Conservation (phyloP, 2,113 vertebrate species). For the Pholis gunnellus region DNA sequence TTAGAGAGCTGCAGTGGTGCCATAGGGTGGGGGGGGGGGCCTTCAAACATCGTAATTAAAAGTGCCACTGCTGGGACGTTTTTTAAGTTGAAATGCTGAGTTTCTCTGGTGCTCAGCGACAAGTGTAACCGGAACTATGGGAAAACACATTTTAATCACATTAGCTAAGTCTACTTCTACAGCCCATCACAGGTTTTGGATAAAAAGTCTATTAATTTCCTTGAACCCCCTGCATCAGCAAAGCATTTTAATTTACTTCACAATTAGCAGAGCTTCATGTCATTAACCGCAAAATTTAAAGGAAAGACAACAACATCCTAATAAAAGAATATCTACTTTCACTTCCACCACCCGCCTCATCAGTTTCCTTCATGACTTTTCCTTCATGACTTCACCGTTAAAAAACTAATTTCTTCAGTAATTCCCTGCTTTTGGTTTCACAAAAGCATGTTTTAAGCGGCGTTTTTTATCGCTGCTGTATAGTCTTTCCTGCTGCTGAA, state of each 20-base stretch:
- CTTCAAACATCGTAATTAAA: constrained; percentile 74
- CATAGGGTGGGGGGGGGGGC: constrained; percentile 16
- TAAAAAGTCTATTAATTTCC: constrained; percentile 79
- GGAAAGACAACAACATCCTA: constrained; percentile 74
- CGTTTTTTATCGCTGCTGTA: constrained; percentile 50
- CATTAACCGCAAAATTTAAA: constrained; percentile 79
- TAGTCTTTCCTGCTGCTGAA: constrained; percentile 48
- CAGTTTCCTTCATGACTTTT: constrained; percentile 69
- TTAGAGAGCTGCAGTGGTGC: constrained; percentile 39
- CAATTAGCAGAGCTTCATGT: constrained; percentile 81
- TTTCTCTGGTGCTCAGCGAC: constrained; percentile 38
- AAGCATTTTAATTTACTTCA: constrained; percentile 84
- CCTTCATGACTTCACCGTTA: constrained; percentile 70
- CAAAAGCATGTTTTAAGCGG: constrained; percentile 66
- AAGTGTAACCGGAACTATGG: constrained; percentile 47
- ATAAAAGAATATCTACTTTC: constrained; percentile 79
- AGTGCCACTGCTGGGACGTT: constrained; percentile 60
- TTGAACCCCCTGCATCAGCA: constrained; percentile 75
- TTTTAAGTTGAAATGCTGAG: constrained; percentile 59
- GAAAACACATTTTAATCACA: constrained; percentile 80
- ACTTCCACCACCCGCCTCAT: constrained; percentile 51
- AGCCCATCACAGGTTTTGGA: constrained; percentile 73
- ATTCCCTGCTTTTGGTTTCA: constrained; percentile 66
- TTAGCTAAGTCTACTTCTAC: constrained; percentile 67
- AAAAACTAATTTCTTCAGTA: constrained; percentile 75